Base-by-base conservation (phyloP, 2,888 invertebrate species). In the Drosophila buzzatii region DNA sequence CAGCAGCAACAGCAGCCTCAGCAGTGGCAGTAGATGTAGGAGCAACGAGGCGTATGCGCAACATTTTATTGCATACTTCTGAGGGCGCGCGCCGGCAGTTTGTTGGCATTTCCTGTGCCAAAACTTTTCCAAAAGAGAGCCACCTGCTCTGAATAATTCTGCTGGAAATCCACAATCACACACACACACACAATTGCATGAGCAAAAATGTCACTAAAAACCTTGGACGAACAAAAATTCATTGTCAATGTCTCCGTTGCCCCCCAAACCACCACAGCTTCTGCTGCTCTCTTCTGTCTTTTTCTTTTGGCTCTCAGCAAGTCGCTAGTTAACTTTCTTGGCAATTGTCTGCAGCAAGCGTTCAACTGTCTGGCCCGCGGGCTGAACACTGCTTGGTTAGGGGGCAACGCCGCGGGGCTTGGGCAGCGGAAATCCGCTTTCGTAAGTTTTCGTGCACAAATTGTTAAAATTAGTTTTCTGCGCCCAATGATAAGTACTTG, bases 391-490 rank as follows among this genome's bases (percentile, higher is more conserved):
- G 58, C 18, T 27, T 47, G 52, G 39, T 33, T 16, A 23, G 18
- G n/a, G 42, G 60, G 33, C 20, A 20, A 42, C 10, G 4, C n/a
- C 2, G 42, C 58, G 37, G 41, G 57, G 53, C 8, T 10, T 27
- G 31, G 18, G 8, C 18, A 31, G 27, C 82, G 90, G 90, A 87
- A 85, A 88, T 90, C 84, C 90, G 86, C 65, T 81, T 79, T 73
- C 74, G 64, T 63, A 82, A 90, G 84, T 85, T 87, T 85, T 81
- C 65, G 72, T 80, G 83, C 88, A 83, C 86, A 87, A 87, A 88
- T 87, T 87, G 90, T 87, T 90, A 79, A 90, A 87, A 87, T 87
- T 90, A 90, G 90, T 89, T 87, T 87, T 85, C 82, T 75, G 80
- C 75, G 73, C 72, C 74, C 60, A 82, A 82, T 78, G 90, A 85